Percentiles rank a stretch among this genome's conserved stretches.
phyloP scores from a whole-genome alignment of 2,888 invertebrate genomes.

The Amblyjoppa fuscipennis region DNA sequence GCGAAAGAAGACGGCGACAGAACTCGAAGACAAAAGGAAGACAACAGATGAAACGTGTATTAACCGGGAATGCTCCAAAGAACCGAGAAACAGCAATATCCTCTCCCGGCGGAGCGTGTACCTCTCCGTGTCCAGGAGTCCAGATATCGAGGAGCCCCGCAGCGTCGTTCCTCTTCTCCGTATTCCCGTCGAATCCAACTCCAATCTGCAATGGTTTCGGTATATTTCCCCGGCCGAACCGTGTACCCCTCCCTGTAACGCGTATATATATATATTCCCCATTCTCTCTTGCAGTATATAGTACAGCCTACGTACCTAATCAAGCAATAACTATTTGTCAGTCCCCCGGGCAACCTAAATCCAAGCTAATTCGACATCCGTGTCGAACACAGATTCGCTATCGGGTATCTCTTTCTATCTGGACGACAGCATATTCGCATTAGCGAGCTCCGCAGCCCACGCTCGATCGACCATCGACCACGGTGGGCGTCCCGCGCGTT shows the following conservation, averaged over 20 bases:
- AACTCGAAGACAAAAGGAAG: neutral
- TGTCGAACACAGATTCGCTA: conserved; percentile 85
- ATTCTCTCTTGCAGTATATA: conserved; percentile 59
- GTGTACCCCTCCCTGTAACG: conserved; percentile 23
- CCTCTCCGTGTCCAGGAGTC: conserved; percentile 2
- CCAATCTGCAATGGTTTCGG: conserved; percentile 38
- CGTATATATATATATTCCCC: neutral
- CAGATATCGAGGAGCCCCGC: neutral
- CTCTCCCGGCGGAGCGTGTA: neutral
- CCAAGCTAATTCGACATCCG: conserved; percentile 85
- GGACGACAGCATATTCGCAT: conserved; percentile 85
- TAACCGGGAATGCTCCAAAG: conserved; percentile 15
- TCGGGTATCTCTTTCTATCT: conserved; percentile 85
- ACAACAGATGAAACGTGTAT: neutral
- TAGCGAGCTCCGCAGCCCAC: conserved; percentile 85
- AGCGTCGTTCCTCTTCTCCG: conserved; percentile 16
- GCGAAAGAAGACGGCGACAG: neutral
- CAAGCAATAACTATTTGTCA: conserved; percentile 86
- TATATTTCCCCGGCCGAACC: conserved; percentile 24
- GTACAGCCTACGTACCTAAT: conserved; percentile 79
- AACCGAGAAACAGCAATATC: conserved; percentile 7
- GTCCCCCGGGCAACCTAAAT: conserved; percentile 85
- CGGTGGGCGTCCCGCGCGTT: conserved; percentile 71
- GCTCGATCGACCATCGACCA: conserved; percentile 84
- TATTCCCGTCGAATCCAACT: conserved; percentile 13